A percentile compares a stretch with the other conserved stretches of the same genome.
phyloP scores from a whole-genome alignment of 2,797 vertebrate species.

The Tachyglossus aculeatus region DNA sequence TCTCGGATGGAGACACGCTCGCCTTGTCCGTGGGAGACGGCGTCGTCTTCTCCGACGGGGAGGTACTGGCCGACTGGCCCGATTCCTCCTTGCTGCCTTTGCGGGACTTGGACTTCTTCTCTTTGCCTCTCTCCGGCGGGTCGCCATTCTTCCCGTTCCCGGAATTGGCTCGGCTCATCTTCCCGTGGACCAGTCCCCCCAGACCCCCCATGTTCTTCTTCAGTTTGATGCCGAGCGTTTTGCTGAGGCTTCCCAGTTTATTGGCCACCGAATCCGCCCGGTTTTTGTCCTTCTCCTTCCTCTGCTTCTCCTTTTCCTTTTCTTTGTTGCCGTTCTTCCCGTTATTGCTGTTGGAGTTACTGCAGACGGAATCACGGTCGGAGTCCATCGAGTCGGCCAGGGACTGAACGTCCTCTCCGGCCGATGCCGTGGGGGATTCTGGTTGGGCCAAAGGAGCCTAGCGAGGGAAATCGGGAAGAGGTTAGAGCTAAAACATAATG shows the following conservation, averaged over 20 bases:
- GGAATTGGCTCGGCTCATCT: slow-evolving; percentile 90
- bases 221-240: slow-evolving; percentile 95
- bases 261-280: slow-evolving; percentile 96
- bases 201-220: slow-evolving; percentile 99
- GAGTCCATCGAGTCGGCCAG: slow-evolving; percentile 97
- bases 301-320: slow-evolving; percentile 95
- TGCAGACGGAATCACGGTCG: slow-evolving; percentile 95
- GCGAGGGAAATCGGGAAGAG: slow-evolving; percentile 28
- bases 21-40: slow-evolving; percentile 91
- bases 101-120: slow-evolving; percentile 84
- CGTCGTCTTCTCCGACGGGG: slow-evolving; percentile 93
- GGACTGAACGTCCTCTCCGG: slow-evolving; percentile 96
- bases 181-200: slow-evolving; percentile 94
- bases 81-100: slow-evolving; percentile 95
- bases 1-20: slow-evolving; percentile 83
- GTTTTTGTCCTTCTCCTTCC: slow-evolving; percentile 95
- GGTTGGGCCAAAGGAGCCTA: slow-evolving; percentile 98
- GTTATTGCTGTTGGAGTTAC: slow-evolving; percentile 94
- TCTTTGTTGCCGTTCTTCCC: slow-evolving; percentile 90
- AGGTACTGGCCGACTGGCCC: slow-evolving; percentile 85
- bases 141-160: slow-evolving; percentile 80
- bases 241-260: slow-evolving; percentile 98
- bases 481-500: slow-evolving; percentile 13
- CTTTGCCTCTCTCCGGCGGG: slow-evolving; percentile 72
- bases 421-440: slow-evolving; percentile 96